phyloP scores from a whole-genome alignment of 2,797 vertebrate species.

The Sebastes steindachneri region DNA sequence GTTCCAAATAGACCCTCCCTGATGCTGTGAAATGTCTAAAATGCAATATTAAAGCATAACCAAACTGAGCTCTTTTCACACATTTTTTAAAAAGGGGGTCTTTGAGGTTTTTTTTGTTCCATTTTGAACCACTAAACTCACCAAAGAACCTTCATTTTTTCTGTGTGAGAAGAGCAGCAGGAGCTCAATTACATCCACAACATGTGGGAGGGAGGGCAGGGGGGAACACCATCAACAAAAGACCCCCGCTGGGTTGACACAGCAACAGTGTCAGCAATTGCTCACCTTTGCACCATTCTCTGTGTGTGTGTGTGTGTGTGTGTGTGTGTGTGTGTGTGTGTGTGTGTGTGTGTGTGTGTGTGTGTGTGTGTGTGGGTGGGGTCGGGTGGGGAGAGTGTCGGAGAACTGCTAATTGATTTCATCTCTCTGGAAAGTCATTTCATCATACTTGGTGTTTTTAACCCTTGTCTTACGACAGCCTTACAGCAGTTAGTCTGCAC shows the following conservation, averaged over 20 bases:
- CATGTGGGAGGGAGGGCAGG: background rate
- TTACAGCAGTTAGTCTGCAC: conserved; percentile 63
- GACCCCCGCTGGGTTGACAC: conserved; percentile 47
- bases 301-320: conserved; percentile 7
- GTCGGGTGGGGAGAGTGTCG: background rate
- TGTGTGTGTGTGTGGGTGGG: too few relatives aligned
- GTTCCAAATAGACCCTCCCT: background rate
- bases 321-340: too few relatives aligned
- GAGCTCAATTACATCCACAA: conserved; percentile 15
- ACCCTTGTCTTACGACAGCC: conserved; percentile 73
- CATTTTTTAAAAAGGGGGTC: background rate
- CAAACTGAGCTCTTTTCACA: background rate
- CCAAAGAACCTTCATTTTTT: background rate
- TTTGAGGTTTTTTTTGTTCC: background rate
- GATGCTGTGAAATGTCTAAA: background rate
- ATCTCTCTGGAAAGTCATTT: conserved; percentile 78
- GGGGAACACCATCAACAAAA: conserved; percentile 10
- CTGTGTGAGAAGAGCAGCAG: background rate
- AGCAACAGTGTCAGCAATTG: conserved; percentile 65
- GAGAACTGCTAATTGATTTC: conserved; percentile 82
- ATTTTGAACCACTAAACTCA: background rate
- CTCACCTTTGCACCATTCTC: conserved; percentile 72
- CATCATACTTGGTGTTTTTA: conserved; percentile 87
- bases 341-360: background rate
- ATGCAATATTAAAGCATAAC: background rate